Conservation (phyloP, 2,797 vertebrate species). For the Phoxinus dragarum region DNA sequence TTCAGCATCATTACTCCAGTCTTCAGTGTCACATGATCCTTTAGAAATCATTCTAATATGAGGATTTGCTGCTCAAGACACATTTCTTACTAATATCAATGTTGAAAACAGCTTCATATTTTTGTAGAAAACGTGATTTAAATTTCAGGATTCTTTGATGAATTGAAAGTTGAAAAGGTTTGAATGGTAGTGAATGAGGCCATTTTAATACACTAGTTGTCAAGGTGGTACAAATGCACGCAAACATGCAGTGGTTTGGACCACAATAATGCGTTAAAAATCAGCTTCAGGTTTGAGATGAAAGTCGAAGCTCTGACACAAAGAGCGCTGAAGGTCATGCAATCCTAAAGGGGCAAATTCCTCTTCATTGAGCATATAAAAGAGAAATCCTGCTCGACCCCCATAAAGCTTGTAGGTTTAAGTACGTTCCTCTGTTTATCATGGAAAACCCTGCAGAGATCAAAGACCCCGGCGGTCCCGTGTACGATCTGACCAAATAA, state of each 20-base stretch:
- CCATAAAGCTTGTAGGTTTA: slow-evolving; percentile 43
- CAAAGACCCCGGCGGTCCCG: slow-evolving; percentile 35
- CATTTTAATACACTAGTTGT: neutral
- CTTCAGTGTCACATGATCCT: too few relatives aligned
- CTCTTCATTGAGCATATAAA: slow-evolving; percentile 40
- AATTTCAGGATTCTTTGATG: neutral
- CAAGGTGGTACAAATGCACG: too few relatives aligned
- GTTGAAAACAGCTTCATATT: neutral
- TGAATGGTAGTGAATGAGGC: neutral
- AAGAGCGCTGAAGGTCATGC: neutral
- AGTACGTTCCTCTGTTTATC: slow-evolving; percentile 46
- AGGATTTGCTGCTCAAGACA: neutral
- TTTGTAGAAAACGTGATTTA: neutral
- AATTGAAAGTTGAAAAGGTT: neutral
- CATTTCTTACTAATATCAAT: neutral
- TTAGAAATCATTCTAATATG: neutral
- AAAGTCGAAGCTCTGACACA: neutral
- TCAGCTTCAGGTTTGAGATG: neutral
- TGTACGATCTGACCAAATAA: slow-evolving; percentile 54
- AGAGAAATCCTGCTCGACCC: slow-evolving; percentile 23
- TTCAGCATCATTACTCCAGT: too few relatives aligned
- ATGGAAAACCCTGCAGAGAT: slow-evolving; percentile 32
- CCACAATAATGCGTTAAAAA: neutral
- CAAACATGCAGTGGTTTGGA: neutral
- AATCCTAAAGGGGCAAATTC: slow-evolving; percentile 6